A percentile compares a stretch with the other conserved stretches of the same genome.
Conservation (phyloP, 1,140 invertebrate species). For the Zaprionus lachaisei region DNA sequence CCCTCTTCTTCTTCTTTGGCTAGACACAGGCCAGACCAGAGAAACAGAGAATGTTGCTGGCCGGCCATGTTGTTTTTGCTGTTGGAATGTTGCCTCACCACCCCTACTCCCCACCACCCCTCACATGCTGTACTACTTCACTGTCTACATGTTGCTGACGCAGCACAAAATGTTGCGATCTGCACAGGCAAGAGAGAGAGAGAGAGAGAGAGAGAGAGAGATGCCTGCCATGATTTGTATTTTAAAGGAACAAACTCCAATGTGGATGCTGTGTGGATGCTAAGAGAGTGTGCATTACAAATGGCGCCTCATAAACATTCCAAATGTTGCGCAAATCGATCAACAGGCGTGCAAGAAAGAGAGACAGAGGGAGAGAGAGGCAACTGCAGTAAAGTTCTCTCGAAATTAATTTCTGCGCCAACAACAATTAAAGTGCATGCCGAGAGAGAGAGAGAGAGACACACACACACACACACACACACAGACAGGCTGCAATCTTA, state of each 20-base stretch:
- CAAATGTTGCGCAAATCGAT: conserved; percentile 28
- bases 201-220: background rate
- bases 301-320: conserved; percentile 19
- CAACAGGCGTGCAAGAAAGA: background rate
- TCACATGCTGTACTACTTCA: no score
- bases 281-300: background rate
- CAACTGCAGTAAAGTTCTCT: background rate
- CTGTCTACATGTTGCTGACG: conserved; percentile 31
- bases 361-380: background rate
- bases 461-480: background rate
- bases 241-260: background rate
- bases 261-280: conserved; percentile 2
- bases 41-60: conserved; percentile 38
- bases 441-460: background rate
- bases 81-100: background rate
- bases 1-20: conserved; percentile 15
- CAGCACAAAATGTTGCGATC: conserved; percentile 24
- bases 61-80: conserved; percentile 32
- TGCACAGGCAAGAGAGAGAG: background rate
- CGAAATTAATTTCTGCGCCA: conserved; percentile 1
- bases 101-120: no score
- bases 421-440: conserved; percentile 1
- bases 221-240: conserved; percentile 23
- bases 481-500: background rate
- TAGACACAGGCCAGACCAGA: conserved; percentile 66